Base-by-base conservation (phyloP, 2,888 invertebrate genomes). In the Mellilla xanthometata region DNA sequence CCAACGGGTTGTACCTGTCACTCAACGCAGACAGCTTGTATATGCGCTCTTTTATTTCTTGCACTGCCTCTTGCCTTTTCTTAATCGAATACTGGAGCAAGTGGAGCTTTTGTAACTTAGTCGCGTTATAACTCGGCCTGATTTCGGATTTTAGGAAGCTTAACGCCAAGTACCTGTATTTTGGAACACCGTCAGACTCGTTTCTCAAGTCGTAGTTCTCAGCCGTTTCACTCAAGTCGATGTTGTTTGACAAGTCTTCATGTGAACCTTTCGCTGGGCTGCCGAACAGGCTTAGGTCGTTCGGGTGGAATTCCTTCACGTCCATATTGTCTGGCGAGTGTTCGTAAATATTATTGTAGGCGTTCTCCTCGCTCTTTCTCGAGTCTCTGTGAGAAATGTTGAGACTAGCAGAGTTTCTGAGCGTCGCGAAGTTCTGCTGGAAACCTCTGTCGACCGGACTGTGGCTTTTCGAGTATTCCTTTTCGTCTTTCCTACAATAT, bases 1-100 rank as follows among this genome's bases (percentile, higher is more conserved):
- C 55, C 1, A 60, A 54, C 2, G 32, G 33, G 0, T 71, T 54
- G 60, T 72, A 70, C 44, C 72, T 65, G 13, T 78, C 74, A 1
- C 72, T 68, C 12, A 90, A 58, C 0, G 90, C 86, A 0, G 88
- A 89, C 49, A 84, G 90, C 41, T 82, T 78, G 35, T 86, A 87
- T 27, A 90, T 90, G 15, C 78, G 74, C 51, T 87, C 86, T 39
- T 90, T 90, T 12, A 90, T 82, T 12, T 88, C 90, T 39, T 91
- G 86, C 0, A 92, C 93, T 3, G 94, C 93, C 12, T 93, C 91
- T 28, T 91, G 90, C 40, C 91, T 91, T 61, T 94, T 94, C 69
- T 93, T 93, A 45, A 95, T 93, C 2, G 93, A 91, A 54, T 95
- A 93, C 85, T 95, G 95, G 9, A 94, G 75, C 27, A 92, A 88